phyloP scores from a whole-genome alignment of 2,797 vertebrate species.

The Galagoides demidoff region DNA sequence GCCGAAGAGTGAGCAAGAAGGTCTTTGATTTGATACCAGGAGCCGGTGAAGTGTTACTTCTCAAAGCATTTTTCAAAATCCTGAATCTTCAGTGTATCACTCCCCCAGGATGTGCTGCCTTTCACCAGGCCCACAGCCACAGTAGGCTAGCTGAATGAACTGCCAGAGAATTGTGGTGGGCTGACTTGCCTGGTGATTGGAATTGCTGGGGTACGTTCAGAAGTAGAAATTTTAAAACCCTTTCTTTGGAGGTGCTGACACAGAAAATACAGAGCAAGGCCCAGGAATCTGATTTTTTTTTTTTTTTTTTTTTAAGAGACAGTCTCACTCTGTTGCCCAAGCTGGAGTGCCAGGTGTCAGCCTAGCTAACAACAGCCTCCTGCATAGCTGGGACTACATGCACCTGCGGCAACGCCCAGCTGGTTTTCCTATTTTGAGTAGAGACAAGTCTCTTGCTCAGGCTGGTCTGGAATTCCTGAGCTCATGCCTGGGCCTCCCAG shows the following conservation, averaged over 20 bases:
- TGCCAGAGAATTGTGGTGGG: not conserved
- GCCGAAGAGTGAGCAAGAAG: not conserved
- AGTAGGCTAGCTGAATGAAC: not conserved
- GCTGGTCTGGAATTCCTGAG: too few relatives aligned
- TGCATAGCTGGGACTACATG: too few relatives aligned
- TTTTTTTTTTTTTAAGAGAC: too few relatives aligned
- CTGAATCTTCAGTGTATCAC: not conserved
- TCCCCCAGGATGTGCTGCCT: not conserved
- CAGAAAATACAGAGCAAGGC: not conserved
- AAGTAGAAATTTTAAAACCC: not conserved
- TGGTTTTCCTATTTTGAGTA: too few relatives aligned
- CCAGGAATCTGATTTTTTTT: not conserved
- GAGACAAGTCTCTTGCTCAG: too few relatives aligned
- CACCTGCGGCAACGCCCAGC: too few relatives aligned
- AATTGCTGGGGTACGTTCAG: not conserved
- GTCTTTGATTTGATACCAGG: slow-evolving; percentile 13
- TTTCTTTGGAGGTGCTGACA: not conserved
- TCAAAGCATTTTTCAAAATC: not conserved
- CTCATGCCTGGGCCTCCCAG: too few relatives aligned
- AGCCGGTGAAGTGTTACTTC: not conserved
- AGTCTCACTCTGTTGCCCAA: too few relatives aligned
- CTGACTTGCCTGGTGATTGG: not conserved
- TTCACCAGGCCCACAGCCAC: not conserved
- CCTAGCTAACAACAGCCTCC: too few relatives aligned
- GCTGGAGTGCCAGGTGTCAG: too few relatives aligned